Conservation (phyloP, 2,113 vertebrate genomes). For the Phocoena sinus region DNA sequence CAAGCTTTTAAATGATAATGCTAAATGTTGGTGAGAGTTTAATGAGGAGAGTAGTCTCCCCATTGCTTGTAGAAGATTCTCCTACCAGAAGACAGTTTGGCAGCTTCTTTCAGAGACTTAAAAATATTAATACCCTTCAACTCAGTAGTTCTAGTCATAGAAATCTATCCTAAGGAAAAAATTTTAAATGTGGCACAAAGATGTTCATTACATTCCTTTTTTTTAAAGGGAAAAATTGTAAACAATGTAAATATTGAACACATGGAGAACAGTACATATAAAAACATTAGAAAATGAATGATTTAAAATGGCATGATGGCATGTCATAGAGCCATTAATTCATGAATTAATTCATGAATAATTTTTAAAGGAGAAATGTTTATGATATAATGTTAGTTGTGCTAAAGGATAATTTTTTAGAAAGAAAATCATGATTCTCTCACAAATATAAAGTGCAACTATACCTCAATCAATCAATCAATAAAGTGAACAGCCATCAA, state of each 20-base stretch:
- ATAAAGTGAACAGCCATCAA: background rate
- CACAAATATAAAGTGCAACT: background rate
- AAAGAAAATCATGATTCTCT: background rate
- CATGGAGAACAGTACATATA: background rate
- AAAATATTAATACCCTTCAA: background rate
- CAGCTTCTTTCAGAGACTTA: background rate
- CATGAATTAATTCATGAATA: background rate
- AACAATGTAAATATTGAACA: background rate
- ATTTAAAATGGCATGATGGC: background rate
- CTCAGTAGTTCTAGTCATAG: background rate
- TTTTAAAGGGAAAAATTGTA: background rate
- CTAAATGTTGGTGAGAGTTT: background rate
- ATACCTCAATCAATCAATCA: too few species aligned
- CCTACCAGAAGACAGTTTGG: background rate
- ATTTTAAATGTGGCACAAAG: background rate
- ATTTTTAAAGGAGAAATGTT: background rate
- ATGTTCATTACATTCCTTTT: background rate
- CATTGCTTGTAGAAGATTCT: background rate
- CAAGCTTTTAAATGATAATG: background rate
- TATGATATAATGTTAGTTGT: background rate
- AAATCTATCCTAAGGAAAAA: background rate
- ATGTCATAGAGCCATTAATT: background rate
- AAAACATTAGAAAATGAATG: background rate
- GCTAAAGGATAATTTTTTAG: background rate
- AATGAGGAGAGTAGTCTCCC: background rate